phyloP scores from a whole-genome alignment of 35 echinoderm and acorn worm species.

The Ophiothrix spiculata region DNA sequence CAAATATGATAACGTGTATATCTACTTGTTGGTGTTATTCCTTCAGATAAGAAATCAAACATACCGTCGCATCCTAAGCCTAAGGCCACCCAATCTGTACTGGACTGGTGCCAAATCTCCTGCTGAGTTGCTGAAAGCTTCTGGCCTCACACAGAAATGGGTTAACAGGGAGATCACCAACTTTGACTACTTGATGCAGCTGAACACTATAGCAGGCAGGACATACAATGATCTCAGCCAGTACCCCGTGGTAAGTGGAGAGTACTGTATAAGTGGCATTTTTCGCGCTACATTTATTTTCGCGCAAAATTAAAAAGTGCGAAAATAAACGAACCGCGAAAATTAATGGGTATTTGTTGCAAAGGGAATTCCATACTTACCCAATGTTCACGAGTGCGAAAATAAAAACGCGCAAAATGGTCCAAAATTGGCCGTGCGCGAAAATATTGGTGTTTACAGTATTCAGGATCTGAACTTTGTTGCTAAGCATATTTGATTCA shows the following conservation, averaged over 20 bases:
- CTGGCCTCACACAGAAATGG: slow-evolving; percentile 89
- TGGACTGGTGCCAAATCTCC: slow-evolving; percentile 91
- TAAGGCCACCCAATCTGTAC: slow-evolving; percentile 72
- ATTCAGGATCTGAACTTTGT: slow-evolving; percentile 56
- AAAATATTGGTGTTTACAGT: too few relatives aligned
- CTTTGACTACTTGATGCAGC: slow-evolving; percentile 99
- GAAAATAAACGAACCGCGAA: too few relatives aligned
- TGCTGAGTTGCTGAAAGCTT: slow-evolving; percentile 77
- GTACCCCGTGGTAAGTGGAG: slow-evolving; percentile 86
- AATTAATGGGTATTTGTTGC: too few relatives aligned
- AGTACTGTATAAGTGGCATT: slow-evolving; percentile 48
- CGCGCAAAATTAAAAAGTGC: too few relatives aligned
- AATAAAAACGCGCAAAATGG: too few relatives aligned
- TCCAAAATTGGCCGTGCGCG: too few relatives aligned
- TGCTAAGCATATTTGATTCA: too few relatives aligned
- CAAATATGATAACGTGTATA: too few relatives aligned
- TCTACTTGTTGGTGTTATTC: background rate
- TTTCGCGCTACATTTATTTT: too few relatives aligned
- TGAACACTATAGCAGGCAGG: slow-evolving; percentile 95
- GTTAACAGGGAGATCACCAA: slow-evolving; percentile 90
- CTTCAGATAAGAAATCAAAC: slow-evolving; percentile 78
- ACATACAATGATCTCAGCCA: slow-evolving; percentile 98
- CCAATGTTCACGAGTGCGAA: too few relatives aligned
- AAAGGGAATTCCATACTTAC: too few relatives aligned
- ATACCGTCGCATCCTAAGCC: slow-evolving; percentile 68